Evolutionary conservation across 2,797 vertebrate genomes (phyloP), one percentile per base, ranked within the genome.

Genomic region (Schizopygopsis pylzovi): DNA sequence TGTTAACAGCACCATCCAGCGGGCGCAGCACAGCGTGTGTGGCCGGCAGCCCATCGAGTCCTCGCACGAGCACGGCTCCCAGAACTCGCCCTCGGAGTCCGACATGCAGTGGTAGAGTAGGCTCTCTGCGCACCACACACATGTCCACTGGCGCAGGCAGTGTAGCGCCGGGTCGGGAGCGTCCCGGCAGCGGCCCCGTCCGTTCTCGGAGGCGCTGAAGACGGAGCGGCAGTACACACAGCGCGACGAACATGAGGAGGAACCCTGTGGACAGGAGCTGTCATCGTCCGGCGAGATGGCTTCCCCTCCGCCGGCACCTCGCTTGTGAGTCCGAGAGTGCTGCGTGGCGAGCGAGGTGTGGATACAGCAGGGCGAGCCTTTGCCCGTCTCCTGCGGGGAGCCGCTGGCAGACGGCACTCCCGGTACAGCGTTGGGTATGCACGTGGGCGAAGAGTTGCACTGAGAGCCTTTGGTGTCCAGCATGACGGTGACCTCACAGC

Each of bases 91-190:
- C 93, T 98, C 97, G 0, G 97, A 97, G 95, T 98, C 97, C 28
- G 97, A 98, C 96, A 97, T 96, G 95, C 97, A 98, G 95, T 98
- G 97, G 94, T 98, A 98, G 61, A 98, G 96, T 92, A 98, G 95
- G 92, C 96, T 97, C 92, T 98, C 97, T 0, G 97, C 97, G 0
- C 97, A 98, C 97, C 97, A 98, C 93, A 98, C 95, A 86, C 97
- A 98, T 83, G 96, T 97, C 95, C 97, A 96, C 90, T 97, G 97
- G 90, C 96, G 96, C 87, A 98, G 95, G 91, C 97, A 96, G 89
- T 95, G 95, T 91, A 96, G 94, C 28, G 96, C 96, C 0, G 97
- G 97, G 94, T 98, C 97, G 0, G 97, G 97, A 78, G 97, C 97
- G 12, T 98, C 97, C 10, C 96, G 95, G 92, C 97, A 98, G 88